Conservation (phyloP, 2,888 invertebrate genomes). For the Piscicola geometra region DNA sequence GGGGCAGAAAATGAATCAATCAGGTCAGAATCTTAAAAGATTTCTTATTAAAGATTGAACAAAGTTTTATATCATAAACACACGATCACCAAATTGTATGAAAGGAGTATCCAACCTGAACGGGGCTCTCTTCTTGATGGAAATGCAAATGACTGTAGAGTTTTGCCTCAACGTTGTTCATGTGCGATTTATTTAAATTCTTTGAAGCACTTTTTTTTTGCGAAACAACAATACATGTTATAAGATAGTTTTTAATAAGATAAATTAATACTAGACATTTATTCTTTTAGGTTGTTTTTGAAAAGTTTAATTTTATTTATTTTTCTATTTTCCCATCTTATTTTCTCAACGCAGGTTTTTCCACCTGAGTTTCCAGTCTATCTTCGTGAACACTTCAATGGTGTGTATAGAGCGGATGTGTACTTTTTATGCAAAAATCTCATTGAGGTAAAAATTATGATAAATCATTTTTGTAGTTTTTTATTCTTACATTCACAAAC, state of each 20-base stretch:
- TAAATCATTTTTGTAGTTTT: no score
- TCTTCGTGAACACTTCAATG: constrained; percentile 50
- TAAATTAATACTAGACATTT: neutral
- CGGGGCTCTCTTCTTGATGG: constrained; percentile 49
- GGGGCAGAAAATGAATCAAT: constrained; percentile 71
- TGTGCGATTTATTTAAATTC: constrained; percentile 63
- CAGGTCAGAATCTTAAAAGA: neutral
- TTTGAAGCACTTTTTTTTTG: neutral
- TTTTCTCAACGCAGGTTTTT: constrained; percentile 26
- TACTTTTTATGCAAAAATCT: constrained; percentile 50
- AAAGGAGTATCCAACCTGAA: constrained; percentile 63
- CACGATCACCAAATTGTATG: neutral
- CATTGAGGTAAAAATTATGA: no score
- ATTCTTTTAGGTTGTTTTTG: neutral
- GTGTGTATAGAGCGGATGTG: constrained; percentile 49
- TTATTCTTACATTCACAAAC: no score
- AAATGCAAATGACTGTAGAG: constrained; percentile 68
- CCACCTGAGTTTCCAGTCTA: constrained; percentile 47
- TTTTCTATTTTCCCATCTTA: no score
- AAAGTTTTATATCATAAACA: neutral
- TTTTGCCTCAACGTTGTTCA: constrained; percentile 90
- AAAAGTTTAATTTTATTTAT: no score
- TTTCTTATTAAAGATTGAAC: neutral
- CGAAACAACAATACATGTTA: neutral
- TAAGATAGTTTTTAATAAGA: neutral